These are phyloP conservation scores for Siniperca obscura DNA, from an alignment of 2,797 vertebrate species.

Conservation along the genomic window DNA sequence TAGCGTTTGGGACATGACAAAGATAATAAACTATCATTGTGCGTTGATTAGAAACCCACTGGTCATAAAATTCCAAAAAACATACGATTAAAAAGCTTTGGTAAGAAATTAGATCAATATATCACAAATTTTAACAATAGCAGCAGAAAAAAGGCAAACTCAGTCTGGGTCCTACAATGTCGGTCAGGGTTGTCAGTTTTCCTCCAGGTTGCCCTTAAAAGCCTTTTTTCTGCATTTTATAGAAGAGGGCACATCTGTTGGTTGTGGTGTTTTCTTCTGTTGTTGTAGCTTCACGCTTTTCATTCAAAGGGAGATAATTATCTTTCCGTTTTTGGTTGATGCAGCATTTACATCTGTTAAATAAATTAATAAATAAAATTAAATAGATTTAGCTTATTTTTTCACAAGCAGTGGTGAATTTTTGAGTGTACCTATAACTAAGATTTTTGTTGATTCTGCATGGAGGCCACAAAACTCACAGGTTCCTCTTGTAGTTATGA, in stretches of 20 bases:
- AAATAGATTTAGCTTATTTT: background rate
- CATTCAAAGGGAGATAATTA: background rate
- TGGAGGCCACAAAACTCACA: background rate
- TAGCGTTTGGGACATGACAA: background rate
- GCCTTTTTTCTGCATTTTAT: background rate
- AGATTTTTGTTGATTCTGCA: background rate
- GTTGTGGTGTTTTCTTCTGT: background rate
- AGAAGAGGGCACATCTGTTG: background rate
- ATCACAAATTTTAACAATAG: background rate
- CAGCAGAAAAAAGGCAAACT: background rate
- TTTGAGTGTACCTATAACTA: background rate
- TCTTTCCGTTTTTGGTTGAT: background rate
- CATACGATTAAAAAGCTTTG: background rate
- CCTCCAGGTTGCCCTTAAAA: background rate
- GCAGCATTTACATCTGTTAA: background rate
- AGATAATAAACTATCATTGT: background rate
- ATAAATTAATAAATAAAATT: background rate
- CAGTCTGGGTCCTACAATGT: slow-evolving; percentile 5
- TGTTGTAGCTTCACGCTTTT: slow-evolving; percentile 14
- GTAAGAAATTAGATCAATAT: background rate
- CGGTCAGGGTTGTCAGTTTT: slow-evolving; percentile 10
- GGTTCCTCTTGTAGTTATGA: background rate
- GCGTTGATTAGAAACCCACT: background rate
- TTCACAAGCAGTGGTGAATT: background rate
- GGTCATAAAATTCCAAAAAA: background rate